Evolutionary conservation across 1,140 invertebrate genomes (phyloP), one percentile per base, ranked within the genome.

Genomic region (Acyrthosiphon pisum): DNA sequence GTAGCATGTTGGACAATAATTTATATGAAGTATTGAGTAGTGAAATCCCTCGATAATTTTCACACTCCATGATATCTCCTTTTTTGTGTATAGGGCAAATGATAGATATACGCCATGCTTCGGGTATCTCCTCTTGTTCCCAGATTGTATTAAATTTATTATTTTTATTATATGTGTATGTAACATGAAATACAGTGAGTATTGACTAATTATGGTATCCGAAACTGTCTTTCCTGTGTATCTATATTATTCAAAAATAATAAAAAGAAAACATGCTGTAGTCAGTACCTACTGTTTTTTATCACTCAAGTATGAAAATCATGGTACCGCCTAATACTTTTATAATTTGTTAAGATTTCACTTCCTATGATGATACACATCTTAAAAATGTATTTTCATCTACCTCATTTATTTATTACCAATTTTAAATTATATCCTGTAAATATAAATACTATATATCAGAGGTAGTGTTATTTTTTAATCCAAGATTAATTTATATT

Each of bases 281-380:
- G 7, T 83, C 20, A 35, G 20, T 23, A 37, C n/a, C n/a, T n/a
- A n/a, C 81, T 23, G 22, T 44, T 87, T 26, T 46, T 87, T 26
- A 87, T 87, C 44, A 87, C 11, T 46, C 44, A 87, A 87, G 44
- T 87, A 87, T 87, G 84, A 87, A 87, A 87, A 87, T 46, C 6
- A 46, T 30, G 6, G 30, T 44, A 87, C 44, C 30, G 9, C 11
- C 14, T 48, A 87, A 87, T 46, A 30, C 14, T 18, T 87, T 87
- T 87, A 48, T 87, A 87, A 87, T 87, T 87, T 87, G 84, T 46
- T 46, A 48, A 87, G 84, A 87, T 87, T 87, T 87, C 44, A 87
- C 14, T 87, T 87, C 84, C 44, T 46, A 84, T 46, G 11, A 46
- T 48, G 37, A 84, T 44, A 84, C 8, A 86, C 11, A 87, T 48